A percentile compares a stretch with the other conserved stretches of the same genome.
Evolutionary conservation across 2,888 invertebrate species (phyloP).

Genomic region (Heliconius cydno): DNA sequence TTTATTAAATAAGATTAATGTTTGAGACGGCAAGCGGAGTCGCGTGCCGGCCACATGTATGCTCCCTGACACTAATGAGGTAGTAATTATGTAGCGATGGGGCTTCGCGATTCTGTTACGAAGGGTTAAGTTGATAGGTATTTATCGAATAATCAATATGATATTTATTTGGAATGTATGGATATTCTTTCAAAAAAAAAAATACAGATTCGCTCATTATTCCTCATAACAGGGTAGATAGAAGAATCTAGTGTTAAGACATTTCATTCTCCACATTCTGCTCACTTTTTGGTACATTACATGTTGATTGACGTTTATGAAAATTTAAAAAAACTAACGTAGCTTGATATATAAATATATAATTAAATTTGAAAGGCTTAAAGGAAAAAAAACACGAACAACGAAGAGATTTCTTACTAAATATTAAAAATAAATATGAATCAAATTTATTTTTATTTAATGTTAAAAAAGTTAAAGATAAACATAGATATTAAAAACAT

Average conservation of each 20-base stretch:
- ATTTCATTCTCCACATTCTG: too few species aligned
- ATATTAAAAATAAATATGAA: neutral
- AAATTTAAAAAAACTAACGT: too few species aligned
- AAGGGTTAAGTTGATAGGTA: conserved; percentile 49
- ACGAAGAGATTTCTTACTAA: neutral
- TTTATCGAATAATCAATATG: conserved; percentile 42
- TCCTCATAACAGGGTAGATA: too few species aligned
- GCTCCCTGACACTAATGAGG: conserved; percentile 49
- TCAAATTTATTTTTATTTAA: neutral
- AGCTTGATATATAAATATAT: neutral
- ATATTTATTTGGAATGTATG: conserved; percentile 32
- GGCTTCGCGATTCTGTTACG: conserved; percentile 55
- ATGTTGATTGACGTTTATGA: too few species aligned
- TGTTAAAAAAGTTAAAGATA: too few species aligned
- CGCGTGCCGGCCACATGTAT: conserved; percentile 44
- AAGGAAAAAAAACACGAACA: neutral
- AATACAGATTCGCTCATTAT: too few species aligned
- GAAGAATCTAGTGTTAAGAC: too few species aligned
- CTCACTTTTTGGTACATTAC: too few species aligned
- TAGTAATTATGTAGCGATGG: conserved; percentile 47
- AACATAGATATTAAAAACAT: neutral
- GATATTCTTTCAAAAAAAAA: neutral
- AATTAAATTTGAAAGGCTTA: neutral
- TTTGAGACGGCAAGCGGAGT: conserved; percentile 23
- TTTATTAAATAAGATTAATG: conserved; percentile 9